Base-by-base conservation (phyloP, 2,797 vertebrate species). In the Mormyrus hasselquistii region DNA sequence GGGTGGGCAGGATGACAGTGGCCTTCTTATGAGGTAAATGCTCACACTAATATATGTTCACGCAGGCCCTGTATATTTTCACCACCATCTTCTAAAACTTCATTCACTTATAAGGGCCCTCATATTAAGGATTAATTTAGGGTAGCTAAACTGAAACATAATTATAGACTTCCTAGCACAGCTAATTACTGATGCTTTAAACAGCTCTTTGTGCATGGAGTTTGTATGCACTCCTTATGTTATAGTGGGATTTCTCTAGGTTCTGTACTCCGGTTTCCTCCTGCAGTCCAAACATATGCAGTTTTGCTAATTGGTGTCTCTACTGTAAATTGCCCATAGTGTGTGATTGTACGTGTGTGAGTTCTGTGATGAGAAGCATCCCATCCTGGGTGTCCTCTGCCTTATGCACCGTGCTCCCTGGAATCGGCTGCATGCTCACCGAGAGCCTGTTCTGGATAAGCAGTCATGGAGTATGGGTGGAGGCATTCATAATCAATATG, bases 151-250 rank as follows among this genome's bases (percentile, higher is more conserved):
- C 8, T 12, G 34, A 82, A 53, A 34, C 41, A 88, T 82, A 83
- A 83, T 44, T 82, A 44, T 50, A 53, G 44, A 88, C 49, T 53
- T 79, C 49, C 47, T 5, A 83, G 29, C 49, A 59, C 52, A 14
- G 73, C 29, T 82, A 88, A 82, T 88, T 83, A 41, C 55, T 88
- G 52, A 52, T 57, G 38, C 79, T 82, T 50, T 55, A 22, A 88
- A 52, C 65, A 8, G 73, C 19, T 34, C 10, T 41, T 14, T 79
- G 73, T 44, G 34, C 14, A 12, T 79, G 73, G 38, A 79, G 16
- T 79, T 79, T 79, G 16, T 6, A 79, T 44, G 73, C 34, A 44
- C 38, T 44, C 73, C 38, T 38, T 44, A 16, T 79, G 14, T 38
- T 44, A 0, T 44, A 7, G 38, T 19, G 34, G 12, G 73, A 34